Percentiles rank a stretch among this genome's conserved stretches.
phyloP scores from a whole-genome alignment of 2,113 vertebrate species.

The Paracanthobrama guichenoti region DNA sequence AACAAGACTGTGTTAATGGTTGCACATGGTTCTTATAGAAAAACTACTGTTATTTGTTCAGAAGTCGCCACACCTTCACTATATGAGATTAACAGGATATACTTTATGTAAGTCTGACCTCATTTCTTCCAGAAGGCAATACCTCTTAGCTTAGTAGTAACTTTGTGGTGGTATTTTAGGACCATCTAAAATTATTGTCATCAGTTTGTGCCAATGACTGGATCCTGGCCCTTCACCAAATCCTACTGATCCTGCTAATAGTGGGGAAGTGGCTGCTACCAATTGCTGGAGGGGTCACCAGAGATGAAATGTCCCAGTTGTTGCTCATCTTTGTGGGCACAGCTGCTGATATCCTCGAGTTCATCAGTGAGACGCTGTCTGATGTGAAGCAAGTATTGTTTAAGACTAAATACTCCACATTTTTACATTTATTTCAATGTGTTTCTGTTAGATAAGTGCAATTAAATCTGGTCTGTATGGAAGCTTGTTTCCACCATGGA shows the following conservation, averaged over 20 bases:
- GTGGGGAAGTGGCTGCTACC: conserved; percentile 95
- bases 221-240: conserved; percentile 92
- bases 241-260: conserved; percentile 87
- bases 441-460: background rate
- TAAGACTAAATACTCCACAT: background rate
- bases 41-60: conserved; percentile 12
- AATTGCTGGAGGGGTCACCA: conserved; percentile 83
- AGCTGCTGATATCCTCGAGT: conserved; percentile 94
- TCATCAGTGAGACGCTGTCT: conserved; percentile 88
- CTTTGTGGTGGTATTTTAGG: conserved; percentile 10
- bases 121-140: background rate
- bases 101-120: background rate
- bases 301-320: conserved; percentile 91
- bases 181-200: conserved; percentile 36
- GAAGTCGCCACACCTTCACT: background rate
- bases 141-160: background rate
- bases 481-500: no score
- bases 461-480: background rate
- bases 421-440: background rate
- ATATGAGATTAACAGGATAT: background rate
- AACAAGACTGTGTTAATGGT: conserved; percentile 34
- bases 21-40: conserved; percentile 30
- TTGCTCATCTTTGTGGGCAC: conserved; percentile 94
- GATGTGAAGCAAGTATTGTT: conserved; percentile 81
- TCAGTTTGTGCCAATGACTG: conserved; percentile 81